A percentile compares a stretch with the other conserved stretches of the same genome.
phyloP scores from a whole-genome alignment of 2,888 invertebrate species.

The Drosophila tripunctata region DNA sequence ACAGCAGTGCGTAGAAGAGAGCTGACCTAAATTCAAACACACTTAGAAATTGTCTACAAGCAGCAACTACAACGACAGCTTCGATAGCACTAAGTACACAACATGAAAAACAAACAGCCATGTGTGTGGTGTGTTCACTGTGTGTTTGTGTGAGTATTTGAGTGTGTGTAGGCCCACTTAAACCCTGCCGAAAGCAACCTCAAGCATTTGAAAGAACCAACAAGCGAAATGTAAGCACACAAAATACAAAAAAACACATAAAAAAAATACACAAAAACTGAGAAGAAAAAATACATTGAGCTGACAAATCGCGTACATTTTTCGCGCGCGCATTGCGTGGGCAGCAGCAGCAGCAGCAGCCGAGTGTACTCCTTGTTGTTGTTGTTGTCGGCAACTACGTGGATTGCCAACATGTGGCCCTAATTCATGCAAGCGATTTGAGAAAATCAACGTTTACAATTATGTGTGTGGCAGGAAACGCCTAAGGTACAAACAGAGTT shows the following conservation, averaged over 20 bases:
- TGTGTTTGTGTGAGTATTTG: constrained; percentile 13
- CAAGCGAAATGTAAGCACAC: constrained; percentile 68
- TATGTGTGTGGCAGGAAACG: constrained; percentile 64
- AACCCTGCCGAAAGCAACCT: constrained; percentile 80
- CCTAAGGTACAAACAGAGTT: constrained; percentile 47
- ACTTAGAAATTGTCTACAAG: constrained; percentile 79
- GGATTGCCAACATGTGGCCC: constrained; percentile 71
- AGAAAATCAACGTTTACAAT: constrained; percentile 39
- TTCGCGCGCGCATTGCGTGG: constrained; percentile 76
- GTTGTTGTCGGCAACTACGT: constrained; percentile 7
- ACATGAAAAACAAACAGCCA: constrained; percentile 47
- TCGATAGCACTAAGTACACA: constrained; percentile 78
- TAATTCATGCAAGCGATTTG: constrained; percentile 70
- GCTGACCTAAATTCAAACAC: constrained; percentile 78
- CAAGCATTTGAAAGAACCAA: constrained; percentile 76
- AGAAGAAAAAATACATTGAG: constrained; percentile 50
- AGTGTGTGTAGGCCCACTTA: constrained; percentile 74
- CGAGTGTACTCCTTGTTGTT: constrained; percentile 37
- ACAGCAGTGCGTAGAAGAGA: constrained; percentile 54
- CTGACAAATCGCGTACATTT: constrained; percentile 78
- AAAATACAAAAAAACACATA: constrained; percentile 48
- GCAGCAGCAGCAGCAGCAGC: constrained; percentile 59
- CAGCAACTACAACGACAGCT: constrained; percentile 55
- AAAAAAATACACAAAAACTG: constrained; percentile 4
- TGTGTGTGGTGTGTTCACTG: background rate